Base-by-base conservation (phyloP, 2,113 vertebrate species). In the Apteryx owenii region DNA sequence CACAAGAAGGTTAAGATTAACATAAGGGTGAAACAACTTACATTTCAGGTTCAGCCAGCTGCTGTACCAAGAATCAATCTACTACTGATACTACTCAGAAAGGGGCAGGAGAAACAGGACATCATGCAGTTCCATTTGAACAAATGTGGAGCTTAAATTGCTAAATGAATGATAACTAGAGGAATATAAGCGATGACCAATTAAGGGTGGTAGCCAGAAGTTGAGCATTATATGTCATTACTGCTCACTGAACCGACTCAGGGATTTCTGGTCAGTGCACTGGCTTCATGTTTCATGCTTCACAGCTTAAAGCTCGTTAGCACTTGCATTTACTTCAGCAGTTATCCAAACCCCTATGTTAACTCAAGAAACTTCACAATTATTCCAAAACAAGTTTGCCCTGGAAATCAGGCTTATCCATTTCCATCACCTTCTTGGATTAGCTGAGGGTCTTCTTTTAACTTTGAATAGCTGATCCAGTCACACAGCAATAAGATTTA, bases 221-320 rank as follows among this genome's bases (percentile, higher is more conserved):
- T 3, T 1, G 4, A 17, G 58, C 12, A 3, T 23, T 16, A 15
- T 3, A 3, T 2, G 2, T 40, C 46, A 4, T 1, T 2, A 13
- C 48, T 31, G 5, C 26, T 26, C 76, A 11, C 3, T 2, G 4
- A 17, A 46, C 2, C 7, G 42, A 6, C 4, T n/a, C 44, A 4
- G 33, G 48, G 46, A 22, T 54, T 64, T 54, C 68, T 64, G 29
- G 29, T 8, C 75, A 36, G 6, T 2, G 38, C 53, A 8, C 5
- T 23, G 46, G 11, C 46, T 28, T 66, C 76, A 21, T 36, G 4
- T 9, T 61, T 12, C 79, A 6, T 1, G 1, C 66, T 36, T 31
- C 4, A 15, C n/a, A 61, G 44, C 17, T 21, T 15, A 22, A 36
- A 70, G 70, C 50, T 28, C 79, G 25, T 46, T 4, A 78, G 81